Evolutionary conservation across 1,140 invertebrate genomes (phyloP).

Genomic region (Brachionus paranguensis): DNA sequence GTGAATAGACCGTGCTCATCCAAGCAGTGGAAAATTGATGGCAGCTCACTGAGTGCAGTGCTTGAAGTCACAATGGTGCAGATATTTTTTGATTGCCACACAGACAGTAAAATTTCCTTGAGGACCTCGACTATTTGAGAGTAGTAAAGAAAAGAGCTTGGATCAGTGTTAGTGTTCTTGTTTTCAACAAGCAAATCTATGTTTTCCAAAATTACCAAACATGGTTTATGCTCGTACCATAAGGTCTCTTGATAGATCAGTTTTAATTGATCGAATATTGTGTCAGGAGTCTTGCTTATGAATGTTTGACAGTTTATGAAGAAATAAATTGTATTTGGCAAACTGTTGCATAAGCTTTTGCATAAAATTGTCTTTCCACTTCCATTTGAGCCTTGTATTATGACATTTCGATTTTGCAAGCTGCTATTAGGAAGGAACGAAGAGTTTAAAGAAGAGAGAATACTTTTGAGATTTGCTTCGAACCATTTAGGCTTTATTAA

Average conservation of each 20-base stretch:
- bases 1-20: conserved; percentile 19
- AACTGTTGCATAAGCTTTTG: not conserved
- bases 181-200: conserved; percentile 35
- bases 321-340: conserved; percentile 7
- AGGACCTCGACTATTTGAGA: conserved; percentile 15
- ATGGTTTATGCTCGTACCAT: not conserved
- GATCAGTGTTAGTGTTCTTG: not conserved
- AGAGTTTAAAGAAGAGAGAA: not conserved
- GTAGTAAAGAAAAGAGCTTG: conserved; percentile 6
- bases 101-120: not conserved
- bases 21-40: conserved; percentile 1
- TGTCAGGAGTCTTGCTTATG: conserved; percentile 21
- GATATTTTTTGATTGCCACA: not conserved
- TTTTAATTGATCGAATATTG: conserved; percentile 6
- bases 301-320: conserved; percentile 27
- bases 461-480: not conserved
- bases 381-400: conserved; percentile 23
- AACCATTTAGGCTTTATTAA: not conserved
- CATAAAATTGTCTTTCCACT: conserved; percentile 25
- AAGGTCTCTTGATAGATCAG: not conserved
- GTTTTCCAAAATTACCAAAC: conserved; percentile 21
- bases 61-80: not conserved
- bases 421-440: not conserved
- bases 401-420: not conserved
- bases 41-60: not conserved